Evolutionary conservation across 2,113 vertebrate species (phyloP), one percentile per base, ranked within the genome.

Genomic region (Gnathonemus echidnorhynchus): DNA sequence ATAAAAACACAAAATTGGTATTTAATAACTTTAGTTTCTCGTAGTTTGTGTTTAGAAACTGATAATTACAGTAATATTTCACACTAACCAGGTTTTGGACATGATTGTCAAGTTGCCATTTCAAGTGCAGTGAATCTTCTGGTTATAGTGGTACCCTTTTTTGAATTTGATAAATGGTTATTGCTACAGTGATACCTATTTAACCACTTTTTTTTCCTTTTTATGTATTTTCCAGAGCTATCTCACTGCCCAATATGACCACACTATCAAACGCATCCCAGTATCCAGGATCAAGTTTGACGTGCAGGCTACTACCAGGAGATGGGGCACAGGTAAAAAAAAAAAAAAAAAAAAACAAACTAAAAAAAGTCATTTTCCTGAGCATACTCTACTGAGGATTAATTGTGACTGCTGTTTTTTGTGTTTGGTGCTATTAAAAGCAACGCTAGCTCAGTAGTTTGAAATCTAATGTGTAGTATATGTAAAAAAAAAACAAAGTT

Each of bases 271-370:
- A 92, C 88, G 94, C 97, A 92, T 92, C 94, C 91, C 96, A 97
- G 91, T 92, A 94, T 90, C 93, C 94, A 89, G 91, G 95, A 92
- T 94, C 97, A 91, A 95, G 95, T 92, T 94, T 93, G 62, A 87
- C 97, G 95, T 97, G 95, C 95, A 96, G 96, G 91, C 92, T 95
- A 56, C 91, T 97, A 50, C 92, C 97, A 0, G 96, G 95, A 90
- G 97, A 97, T 49, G 94, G 95, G 35, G 96, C 95, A 92, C 97
- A 97, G 97, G 98, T 99, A 95, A 31, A 31, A 58, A 92, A 77
- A 53, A 31, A 31, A 58, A 92, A 77, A 53, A 6, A 56, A 21
- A 6, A 56, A 5, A 50, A 17, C 35, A 1, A 53, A 53, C 39
- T 4, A 19, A 21, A 6, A 56, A 17, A 0, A 31, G 27, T 45